phyloP scores from a whole-genome alignment of 2,113 vertebrate genomes.

The Tinamus guttatus region DNA sequence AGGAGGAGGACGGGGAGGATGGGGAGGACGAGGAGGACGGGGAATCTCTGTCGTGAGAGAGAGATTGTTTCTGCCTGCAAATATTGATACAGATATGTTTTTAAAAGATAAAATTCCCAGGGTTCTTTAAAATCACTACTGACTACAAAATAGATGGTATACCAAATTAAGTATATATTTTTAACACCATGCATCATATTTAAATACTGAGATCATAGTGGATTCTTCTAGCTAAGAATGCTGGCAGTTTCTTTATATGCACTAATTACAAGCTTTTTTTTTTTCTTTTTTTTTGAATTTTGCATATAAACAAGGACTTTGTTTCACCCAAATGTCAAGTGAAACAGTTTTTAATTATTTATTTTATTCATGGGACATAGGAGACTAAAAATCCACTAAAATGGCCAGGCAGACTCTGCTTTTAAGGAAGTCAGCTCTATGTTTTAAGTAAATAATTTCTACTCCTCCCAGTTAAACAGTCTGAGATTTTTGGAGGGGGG shows the following conservation, averaged over 20 bases:
- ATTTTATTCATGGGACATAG: too few species aligned
- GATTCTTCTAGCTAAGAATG: neutral
- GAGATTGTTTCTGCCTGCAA: slow-evolving; percentile 86
- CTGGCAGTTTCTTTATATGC: neutral
- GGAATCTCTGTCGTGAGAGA: slow-evolving; percentile 90
- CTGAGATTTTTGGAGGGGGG: neutral
- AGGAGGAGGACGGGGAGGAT: too few species aligned
- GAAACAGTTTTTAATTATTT: neutral
- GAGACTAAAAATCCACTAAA: neutral
- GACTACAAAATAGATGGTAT: too few species aligned
- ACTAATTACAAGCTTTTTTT: too few species aligned
- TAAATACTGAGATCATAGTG: neutral
- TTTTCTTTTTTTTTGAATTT: neutral
- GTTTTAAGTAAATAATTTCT: neutral
- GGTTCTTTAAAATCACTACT: too few species aligned
- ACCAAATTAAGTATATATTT: too few species aligned
- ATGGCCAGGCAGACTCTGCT: neutral
- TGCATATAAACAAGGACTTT: too few species aligned
- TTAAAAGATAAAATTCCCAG: neutral
- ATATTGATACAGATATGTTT: neutral
- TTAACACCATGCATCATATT: too few species aligned
- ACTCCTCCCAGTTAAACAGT: neutral
- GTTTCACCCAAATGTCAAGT: neutral
- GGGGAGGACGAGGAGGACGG: slow-evolving; percentile 49
- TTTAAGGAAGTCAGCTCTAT: neutral